phyloP scores from a whole-genome alignment of 2,113 vertebrate genomes.

The Ailurus styani region DNA sequence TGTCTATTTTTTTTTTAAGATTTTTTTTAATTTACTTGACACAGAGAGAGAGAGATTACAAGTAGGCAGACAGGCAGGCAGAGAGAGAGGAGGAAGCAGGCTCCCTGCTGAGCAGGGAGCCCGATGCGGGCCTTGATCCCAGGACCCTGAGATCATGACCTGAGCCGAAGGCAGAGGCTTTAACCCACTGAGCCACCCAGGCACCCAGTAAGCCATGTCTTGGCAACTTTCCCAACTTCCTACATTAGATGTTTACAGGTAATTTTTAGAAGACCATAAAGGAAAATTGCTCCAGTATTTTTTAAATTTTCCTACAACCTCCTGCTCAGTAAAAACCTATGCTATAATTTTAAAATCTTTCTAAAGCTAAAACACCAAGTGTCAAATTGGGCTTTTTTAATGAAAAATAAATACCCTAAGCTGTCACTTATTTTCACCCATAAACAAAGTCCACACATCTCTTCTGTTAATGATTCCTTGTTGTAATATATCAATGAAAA shows the following conservation, averaged over 20 bases:
- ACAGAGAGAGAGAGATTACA: too few relatives aligned
- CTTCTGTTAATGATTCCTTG: background rate
- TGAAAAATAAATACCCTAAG: background rate
- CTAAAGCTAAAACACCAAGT: background rate
- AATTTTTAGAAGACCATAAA: background rate
- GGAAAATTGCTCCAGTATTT: background rate
- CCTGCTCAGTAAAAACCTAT: background rate
- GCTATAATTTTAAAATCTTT: background rate
- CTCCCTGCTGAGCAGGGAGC: too few relatives aligned
- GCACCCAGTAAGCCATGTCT: background rate
- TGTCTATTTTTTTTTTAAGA: too few relatives aligned
- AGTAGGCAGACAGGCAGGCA: too few relatives aligned
- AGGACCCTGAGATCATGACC: too few relatives aligned
- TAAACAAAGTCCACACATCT: background rate
- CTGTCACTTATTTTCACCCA: background rate
- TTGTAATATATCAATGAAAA: background rate
- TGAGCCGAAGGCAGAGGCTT: too few relatives aligned
- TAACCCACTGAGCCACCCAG: too few relatives aligned
- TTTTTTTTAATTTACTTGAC: too few relatives aligned
- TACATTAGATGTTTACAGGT: background rate
- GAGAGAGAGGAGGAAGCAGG: too few relatives aligned
- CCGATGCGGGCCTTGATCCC: too few relatives aligned
- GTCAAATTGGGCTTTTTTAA: background rate
- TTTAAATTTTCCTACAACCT: background rate
- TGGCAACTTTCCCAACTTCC: background rate